Evolutionary conservation across 2,797 vertebrate genomes (phyloP), one percentile per base, ranked within the genome.

Genomic region (Remorina albescens): DNA sequence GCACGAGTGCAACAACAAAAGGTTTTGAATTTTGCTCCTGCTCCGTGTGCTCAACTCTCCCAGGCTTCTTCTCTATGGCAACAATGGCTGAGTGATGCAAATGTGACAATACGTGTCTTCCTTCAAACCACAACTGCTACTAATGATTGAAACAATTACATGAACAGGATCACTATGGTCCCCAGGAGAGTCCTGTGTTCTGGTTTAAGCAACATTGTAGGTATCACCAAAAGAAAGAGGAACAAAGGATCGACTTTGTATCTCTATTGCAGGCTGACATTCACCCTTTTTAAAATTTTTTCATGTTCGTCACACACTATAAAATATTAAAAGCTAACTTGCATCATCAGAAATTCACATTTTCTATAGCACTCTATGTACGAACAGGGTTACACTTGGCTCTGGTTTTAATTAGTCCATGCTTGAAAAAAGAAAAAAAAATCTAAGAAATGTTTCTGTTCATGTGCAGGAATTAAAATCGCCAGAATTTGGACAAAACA

Each of bases 381-480:
- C 9, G 5, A 1, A 57, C 9, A 47, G 10, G n/a, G 32, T 23
- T 37, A 34, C 32, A 53, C 5, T 1, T 41, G 15, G 30, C 39
- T 67, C 49, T 74, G 23, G 30, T 66, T 71, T 68, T 53, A 59
- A 59, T n/a, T 39, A 71, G 59, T 4, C 39, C 18, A 23, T 30
- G 47, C 59, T 36, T 39, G 18, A 56, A 59, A 58, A 68, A 21
- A 23, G 1, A n/a, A 58, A 68, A 21, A 23, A 1, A 28, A 34
- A 71, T 71, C 60, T n/a, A 11, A 30, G 12, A 39, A 39, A 28
- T 3, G 4, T 64, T 64, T 73, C 34, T 67, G 3, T 37, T 74
- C n/a, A 23, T 44, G 70, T 32, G 39, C 47, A 39, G 37, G 30
- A 57, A 68, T 47, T 34, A 76, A 72, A 86, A 71, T 50, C 19